Conservation (phyloP, 30 jellyfish, hydroid and myxozoan species). For the Hydractinia symbiolongicarpus region DNA sequence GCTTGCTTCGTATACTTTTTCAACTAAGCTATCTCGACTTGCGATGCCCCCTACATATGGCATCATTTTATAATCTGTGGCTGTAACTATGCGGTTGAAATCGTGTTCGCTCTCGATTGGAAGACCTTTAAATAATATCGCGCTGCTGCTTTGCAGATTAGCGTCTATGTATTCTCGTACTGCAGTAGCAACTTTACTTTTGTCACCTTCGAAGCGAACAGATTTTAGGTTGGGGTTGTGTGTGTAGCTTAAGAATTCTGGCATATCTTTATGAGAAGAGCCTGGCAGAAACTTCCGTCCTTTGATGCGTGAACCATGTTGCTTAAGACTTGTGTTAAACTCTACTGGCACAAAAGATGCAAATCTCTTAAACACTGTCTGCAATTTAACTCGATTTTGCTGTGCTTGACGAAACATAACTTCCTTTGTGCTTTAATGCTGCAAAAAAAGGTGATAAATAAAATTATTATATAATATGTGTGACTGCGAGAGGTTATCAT, state of each 20-base stretch:
- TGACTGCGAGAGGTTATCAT: too few relatives aligned
- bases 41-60: constrained; percentile 62
- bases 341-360: too few relatives aligned
- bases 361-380: too few relatives aligned
- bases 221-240: constrained; percentile 40
- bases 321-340: too few relatives aligned
- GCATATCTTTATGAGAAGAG: constrained; percentile 38
- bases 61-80: constrained; percentile 47
- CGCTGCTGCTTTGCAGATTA: constrained; percentile 34
- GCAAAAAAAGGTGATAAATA: too few relatives aligned
- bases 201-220: constrained; percentile 29
- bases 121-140: constrained; percentile 49
- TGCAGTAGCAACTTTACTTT: constrained; percentile 39
- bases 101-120: constrained; percentile 42
- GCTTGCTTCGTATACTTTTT: constrained; percentile 61
- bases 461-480: too few relatives aligned
- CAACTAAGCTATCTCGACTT: constrained; percentile 30
- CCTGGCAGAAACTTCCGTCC: constrained; percentile 64
- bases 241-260: constrained; percentile 42
- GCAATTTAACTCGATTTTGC: too few relatives aligned
- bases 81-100: constrained; percentile 33
- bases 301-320: constrained; percentile 11
- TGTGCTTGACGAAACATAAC: too few relatives aligned
- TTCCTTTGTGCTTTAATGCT: too few relatives aligned
- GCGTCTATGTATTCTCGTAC: constrained; percentile 48